phyloP scores from a whole-genome alignment of 2,113 vertebrate genomes.

The Gambusia holbrooki region DNA sequence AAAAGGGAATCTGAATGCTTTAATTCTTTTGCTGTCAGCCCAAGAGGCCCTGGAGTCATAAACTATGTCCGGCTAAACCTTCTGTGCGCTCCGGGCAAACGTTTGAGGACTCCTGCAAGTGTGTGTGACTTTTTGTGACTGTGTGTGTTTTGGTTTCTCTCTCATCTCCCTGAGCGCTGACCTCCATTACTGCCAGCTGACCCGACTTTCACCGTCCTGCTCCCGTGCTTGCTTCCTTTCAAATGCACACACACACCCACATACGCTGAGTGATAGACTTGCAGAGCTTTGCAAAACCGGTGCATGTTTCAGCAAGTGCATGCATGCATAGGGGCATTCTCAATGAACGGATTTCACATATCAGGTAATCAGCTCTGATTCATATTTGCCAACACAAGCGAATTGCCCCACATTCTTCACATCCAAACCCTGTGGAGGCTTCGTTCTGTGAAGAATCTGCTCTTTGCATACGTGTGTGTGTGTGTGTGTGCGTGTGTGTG shows the following conservation, averaged over 20 bases:
- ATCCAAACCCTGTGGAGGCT: slow-evolving; percentile 11
- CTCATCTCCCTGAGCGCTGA: slow-evolving; percentile 68
- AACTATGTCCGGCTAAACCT: slow-evolving; percentile 61
- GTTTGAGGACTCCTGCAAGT: slow-evolving; percentile 21
- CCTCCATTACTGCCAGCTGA: slow-evolving; percentile 74
- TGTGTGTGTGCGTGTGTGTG: slow-evolving; percentile 18
- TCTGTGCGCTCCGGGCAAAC: slow-evolving; percentile 42
- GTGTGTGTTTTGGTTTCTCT: slow-evolving; percentile 57
- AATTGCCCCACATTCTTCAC: slow-evolving; percentile 10
- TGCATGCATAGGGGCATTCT: slow-evolving; percentile 12
- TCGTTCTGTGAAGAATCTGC: slow-evolving; percentile 19
- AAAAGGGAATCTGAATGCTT: slow-evolving; percentile 22
- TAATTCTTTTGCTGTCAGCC: slow-evolving; percentile 43
- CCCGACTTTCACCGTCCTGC: slow-evolving; percentile 49
- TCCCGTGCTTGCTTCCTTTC: slow-evolving; percentile 40
- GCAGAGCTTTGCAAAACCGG: slow-evolving; percentile 11
- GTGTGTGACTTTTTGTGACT: slow-evolving; percentile 3
- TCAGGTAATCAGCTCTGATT: slow-evolving; percentile 35
- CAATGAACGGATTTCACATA: slow-evolving; percentile 27
- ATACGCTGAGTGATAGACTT: slow-evolving; percentile 15
- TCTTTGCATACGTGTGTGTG: slow-evolving; percentile 30
- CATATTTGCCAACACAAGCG: slow-evolving; percentile 49
- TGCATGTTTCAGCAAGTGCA: background rate
- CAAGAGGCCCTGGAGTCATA: slow-evolving; percentile 47
- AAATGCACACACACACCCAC: slow-evolving; percentile 24